Percentiles rank a stretch among this genome's conserved stretches.
These are phyloP conservation scores for Parotocinclus haroldoi DNA, from an alignment of 2,797 vertebrate species.

Conservation along the genomic window DNA sequence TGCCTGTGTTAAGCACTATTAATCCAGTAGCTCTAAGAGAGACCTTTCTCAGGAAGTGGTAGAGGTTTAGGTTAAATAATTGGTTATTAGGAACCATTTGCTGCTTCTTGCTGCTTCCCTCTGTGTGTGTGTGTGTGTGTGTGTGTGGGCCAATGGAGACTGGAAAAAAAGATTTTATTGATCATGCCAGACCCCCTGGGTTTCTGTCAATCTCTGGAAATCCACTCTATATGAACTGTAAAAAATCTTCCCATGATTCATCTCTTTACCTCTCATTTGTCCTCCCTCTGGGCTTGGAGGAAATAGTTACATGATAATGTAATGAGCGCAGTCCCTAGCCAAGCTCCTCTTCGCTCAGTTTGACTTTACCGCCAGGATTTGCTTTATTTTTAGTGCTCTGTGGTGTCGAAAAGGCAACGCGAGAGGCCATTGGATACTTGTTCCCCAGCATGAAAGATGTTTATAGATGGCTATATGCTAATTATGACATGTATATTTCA, in stretches of 20 bases:
- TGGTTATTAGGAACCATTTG: slow-evolving; percentile 32
- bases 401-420: not conserved
- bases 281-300: slow-evolving; percentile 10
- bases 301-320: slow-evolving; percentile 35
- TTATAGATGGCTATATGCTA: slow-evolving; percentile 33
- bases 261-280: slow-evolving; percentile 24
- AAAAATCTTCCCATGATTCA: slow-evolving; percentile 21
- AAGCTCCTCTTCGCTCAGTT: slow-evolving; percentile 25
- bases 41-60: slow-evolving; percentile 25
- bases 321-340: slow-evolving; percentile 21
- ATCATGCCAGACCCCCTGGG: slow-evolving; percentile 33
- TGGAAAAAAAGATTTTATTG: slow-evolving; percentile 37
- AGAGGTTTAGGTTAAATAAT: slow-evolving; percentile 36
- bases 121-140: too few relatives aligned
- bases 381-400: slow-evolving; percentile 26
- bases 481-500: slow-evolving; percentile 35
- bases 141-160: slow-evolving; percentile 5
- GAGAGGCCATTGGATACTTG: slow-evolving; percentile 16
- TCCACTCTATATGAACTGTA: slow-evolving; percentile 26
- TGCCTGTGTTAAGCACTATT: slow-evolving; percentile 23
- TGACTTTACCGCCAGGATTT: slow-evolving; percentile 26
- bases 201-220: slow-evolving; percentile 35
- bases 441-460: slow-evolving; percentile 10
- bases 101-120: not conserved
- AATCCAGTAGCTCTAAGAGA: slow-evolving; percentile 18